phyloP scores from a whole-genome alignment of 2,888 invertebrate species.

The Ariolimax columbianus region DNA sequence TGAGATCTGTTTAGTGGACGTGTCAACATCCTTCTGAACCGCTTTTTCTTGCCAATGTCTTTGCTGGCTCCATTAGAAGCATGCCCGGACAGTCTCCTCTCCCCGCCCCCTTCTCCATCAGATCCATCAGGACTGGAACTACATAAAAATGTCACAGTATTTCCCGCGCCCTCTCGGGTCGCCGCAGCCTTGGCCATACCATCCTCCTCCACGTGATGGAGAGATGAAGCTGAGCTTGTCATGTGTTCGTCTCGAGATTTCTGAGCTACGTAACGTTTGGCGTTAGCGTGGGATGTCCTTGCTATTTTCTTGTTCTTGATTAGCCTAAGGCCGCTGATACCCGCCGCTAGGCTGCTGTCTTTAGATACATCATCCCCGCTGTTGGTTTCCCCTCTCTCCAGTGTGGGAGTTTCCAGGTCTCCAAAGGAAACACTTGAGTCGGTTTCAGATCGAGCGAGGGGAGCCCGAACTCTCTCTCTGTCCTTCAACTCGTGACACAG shows the following conservation, averaged over 20 bases:
- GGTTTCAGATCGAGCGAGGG: slow-evolving; percentile 45
- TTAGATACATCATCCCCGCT: slow-evolving; percentile 20
- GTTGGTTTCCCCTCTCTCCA: neutral
- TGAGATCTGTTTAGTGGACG: slow-evolving; percentile 71
- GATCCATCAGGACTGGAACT: slow-evolving; percentile 51
- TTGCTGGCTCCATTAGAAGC: slow-evolving; percentile 23
- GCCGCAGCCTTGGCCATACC: slow-evolving; percentile 5
- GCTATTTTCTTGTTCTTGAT: slow-evolving; percentile 49
- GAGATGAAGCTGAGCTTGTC: neutral
- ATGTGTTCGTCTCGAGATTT: slow-evolving; percentile 36
- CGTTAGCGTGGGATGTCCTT: slow-evolving; percentile 43
- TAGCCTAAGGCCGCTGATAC: slow-evolving; percentile 37
- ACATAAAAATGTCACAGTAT: slow-evolving; percentile 51
- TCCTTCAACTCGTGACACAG: slow-evolving; percentile 38
- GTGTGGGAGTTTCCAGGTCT: slow-evolving; percentile 16
- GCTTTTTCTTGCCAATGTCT: slow-evolving; percentile 57
- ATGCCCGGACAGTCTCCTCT: slow-evolving; percentile 52
- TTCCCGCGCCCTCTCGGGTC: slow-evolving; percentile 50
- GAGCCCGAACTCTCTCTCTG: slow-evolving; percentile 34
- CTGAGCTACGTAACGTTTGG: slow-evolving; percentile 35
- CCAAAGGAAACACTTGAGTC: slow-evolving; percentile 41
- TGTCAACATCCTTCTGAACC: slow-evolving; percentile 67
- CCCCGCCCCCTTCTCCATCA: slow-evolving; percentile 48
- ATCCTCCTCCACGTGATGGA: neutral
- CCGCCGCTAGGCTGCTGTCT: slow-evolving; percentile 35